Conservation (phyloP, 2,113 vertebrate species). For the Numida meleagris region DNA sequence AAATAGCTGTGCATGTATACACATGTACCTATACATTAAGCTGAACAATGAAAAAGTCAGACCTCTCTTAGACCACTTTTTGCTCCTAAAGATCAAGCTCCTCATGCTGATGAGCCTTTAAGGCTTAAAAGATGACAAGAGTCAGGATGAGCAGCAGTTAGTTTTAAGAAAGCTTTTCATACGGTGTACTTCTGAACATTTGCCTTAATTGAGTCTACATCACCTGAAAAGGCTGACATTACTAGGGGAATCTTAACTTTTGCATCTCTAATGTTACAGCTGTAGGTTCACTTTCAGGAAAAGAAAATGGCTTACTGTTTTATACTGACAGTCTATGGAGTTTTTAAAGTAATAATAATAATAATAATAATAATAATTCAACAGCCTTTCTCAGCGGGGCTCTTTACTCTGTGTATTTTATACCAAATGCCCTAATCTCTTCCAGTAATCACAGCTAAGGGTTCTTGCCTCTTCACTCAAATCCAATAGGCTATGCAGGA, state of each 20-base stretch:
- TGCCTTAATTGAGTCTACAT: background rate
- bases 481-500: background rate
- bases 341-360: background rate
- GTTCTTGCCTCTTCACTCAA: background rate
- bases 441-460: background rate
- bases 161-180: background rate
- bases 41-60: background rate
- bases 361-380: background rate
- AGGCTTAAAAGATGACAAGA: background rate
- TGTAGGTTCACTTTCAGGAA: background rate
- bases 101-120: fast-evolving
- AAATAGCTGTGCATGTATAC: background rate
- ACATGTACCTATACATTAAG: background rate
- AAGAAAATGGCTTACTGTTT: background rate
- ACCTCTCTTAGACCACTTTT: background rate
- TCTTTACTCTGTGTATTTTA: background rate
- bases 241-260: background rate
- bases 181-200: background rate
- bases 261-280: background rate
- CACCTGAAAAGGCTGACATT: background rate
- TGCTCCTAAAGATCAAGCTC: fast-evolving
- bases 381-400: background rate
- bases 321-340: background rate
- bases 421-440: background rate
- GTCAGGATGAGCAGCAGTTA: background rate